A percentile compares a stretch with the other conserved stretches of the same genome.
Evolutionary conservation across 2,888 invertebrate species (phyloP).

Genomic region (Idaea straminata): DNA sequence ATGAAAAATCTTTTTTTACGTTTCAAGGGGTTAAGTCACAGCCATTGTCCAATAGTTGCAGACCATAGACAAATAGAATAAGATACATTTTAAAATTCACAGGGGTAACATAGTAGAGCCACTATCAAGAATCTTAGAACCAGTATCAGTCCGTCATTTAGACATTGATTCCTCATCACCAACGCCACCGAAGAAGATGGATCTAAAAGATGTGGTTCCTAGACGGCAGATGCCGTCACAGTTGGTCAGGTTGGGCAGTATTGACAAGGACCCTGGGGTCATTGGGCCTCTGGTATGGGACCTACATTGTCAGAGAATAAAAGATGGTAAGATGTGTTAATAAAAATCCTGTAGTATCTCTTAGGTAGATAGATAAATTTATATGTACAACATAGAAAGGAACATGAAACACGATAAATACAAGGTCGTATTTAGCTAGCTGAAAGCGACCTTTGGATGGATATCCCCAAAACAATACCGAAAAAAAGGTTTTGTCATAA

Average conservation of each 20-base stretch:
- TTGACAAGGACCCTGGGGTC: constrained; percentile 89
- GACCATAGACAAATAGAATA: background rate
- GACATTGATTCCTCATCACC: constrained; percentile 76
- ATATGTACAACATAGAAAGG: too few species aligned
- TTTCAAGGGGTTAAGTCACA: too few species aligned
- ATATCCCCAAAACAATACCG: too few species aligned
- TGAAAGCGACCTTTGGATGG: too few species aligned
- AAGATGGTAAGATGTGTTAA: constrained; percentile 76
- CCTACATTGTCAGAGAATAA: constrained; percentile 85
- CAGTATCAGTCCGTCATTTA: constrained; percentile 86
- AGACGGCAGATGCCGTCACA: constrained; percentile 71
- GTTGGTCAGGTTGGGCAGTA: constrained; percentile 84
- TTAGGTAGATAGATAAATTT: too few species aligned
- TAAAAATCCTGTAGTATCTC: too few species aligned
- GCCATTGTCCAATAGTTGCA: too few species aligned
- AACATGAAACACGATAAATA: too few species aligned
- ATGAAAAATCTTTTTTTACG: too few species aligned
- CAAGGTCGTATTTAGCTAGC: too few species aligned
- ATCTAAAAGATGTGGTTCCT: constrained; percentile 50
- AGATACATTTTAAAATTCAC: constrained; percentile 13
- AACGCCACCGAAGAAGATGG: constrained; percentile 42
- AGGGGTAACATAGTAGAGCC: constrained; percentile 89
- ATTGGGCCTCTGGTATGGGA: constrained; percentile 93
- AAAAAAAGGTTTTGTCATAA: too few species aligned
- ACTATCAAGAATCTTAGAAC: constrained; percentile 87